A percentile compares a stretch with the other conserved stretches of the same genome.
Evolutionary conservation across 2,797 vertebrate genomes (phyloP).

Genomic region (Cirrhinus molitorella): DNA sequence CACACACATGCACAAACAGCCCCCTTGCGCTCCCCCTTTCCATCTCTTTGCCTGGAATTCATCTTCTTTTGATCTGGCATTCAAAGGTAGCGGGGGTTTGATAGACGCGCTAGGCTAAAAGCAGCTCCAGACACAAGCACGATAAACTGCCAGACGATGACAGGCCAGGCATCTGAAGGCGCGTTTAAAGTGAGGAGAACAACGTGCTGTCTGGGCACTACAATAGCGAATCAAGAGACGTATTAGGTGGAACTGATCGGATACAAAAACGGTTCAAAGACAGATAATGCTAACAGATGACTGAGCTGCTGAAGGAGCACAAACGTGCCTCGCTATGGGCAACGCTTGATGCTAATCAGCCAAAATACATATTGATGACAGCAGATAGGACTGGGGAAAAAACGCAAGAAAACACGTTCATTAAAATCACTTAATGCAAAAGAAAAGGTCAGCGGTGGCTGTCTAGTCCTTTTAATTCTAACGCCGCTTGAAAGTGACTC

Average conservation of each 20-base stretch:
- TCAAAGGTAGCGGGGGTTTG: constrained; percentile 89
- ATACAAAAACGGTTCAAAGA: constrained; percentile 88
- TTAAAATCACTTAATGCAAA: constrained; percentile 50
- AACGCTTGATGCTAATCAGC: constrained; percentile 47
- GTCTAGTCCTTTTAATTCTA: constrained; percentile 43
- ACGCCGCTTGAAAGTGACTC: constrained; percentile 44
- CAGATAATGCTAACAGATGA: constrained; percentile 84
- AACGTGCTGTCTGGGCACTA: constrained; percentile 84
- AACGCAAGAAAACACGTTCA: constrained; percentile 33
- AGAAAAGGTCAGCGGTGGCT: constrained; percentile 45
- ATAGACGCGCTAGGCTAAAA: constrained; percentile 88
- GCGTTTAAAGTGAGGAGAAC: constrained; percentile 84
- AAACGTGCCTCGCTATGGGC: constrained; percentile 48
- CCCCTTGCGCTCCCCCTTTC: constrained; percentile 62
- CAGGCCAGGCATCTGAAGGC: constrained; percentile 86
- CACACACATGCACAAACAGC: constrained; percentile 64
- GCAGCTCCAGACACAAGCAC: constrained; percentile 87
- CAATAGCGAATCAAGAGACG: constrained; percentile 89
- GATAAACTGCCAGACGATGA: constrained; percentile 90
- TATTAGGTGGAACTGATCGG: constrained; percentile 90
- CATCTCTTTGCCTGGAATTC: constrained; percentile 86
- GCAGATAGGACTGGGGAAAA: constrained; percentile 15
- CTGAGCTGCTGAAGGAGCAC: constrained; percentile 61
- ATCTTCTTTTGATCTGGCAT: constrained; percentile 93
- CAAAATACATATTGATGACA: constrained; percentile 52